phyloP scores from a whole-genome alignment of 2,888 invertebrate species.

The Hydraecia micacea region DNA sequence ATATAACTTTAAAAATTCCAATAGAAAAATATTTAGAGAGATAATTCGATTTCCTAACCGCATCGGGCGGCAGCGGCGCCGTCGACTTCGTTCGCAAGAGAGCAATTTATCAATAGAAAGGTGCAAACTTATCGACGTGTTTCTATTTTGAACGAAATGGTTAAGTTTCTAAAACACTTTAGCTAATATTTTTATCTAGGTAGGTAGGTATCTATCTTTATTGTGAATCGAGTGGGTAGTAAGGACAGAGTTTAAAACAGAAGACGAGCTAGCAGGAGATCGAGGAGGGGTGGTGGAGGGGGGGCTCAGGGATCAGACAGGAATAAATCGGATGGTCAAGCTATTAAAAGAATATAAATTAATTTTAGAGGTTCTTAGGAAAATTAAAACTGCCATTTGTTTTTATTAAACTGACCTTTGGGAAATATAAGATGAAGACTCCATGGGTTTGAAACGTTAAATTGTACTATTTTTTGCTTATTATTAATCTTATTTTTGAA shows the following conservation, averaged over 20 bases:
- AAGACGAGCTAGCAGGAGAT: no score
- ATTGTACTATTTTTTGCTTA: no score
- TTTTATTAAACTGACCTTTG: no score
- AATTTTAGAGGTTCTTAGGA: no score
- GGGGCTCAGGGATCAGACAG: no score
- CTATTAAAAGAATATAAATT: background rate
- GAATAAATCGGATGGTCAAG: background rate
- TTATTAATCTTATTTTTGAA: no score
- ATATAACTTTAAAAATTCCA: constrained; percentile 10
- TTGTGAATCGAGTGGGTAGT: background rate
- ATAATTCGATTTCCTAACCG: constrained; percentile 46
- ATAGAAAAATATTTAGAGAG: constrained; percentile 34
- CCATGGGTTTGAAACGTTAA: background rate
- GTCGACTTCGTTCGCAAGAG: constrained; percentile 34
- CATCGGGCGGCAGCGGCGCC: background rate
- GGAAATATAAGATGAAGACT: background rate
- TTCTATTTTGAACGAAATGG: constrained; percentile 38
- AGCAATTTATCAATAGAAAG: constrained; percentile 55
- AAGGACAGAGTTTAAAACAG: no score
- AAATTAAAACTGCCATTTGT: no score
- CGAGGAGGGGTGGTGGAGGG: no score
- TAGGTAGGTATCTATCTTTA: background rate
- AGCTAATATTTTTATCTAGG: background rate
- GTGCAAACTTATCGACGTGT: constrained; percentile 41
- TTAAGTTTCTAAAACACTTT: constrained; percentile 7